phyloP scores from a whole-genome alignment of 2,113 vertebrate genomes.

The Oreochromis tanganicae region DNA sequence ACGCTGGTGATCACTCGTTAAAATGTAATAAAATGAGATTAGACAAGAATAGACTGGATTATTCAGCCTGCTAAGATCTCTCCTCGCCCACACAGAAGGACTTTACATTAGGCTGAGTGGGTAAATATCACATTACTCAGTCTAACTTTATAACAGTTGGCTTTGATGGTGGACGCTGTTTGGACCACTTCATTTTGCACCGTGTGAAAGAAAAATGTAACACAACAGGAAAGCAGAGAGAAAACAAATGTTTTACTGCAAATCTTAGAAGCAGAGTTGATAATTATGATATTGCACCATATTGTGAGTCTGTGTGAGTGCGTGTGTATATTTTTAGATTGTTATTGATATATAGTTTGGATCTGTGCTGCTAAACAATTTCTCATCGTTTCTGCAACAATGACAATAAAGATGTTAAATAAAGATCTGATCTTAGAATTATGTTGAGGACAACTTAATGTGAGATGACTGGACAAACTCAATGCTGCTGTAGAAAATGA shows the following conservation, averaged over 20 bases:
- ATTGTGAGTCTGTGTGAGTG: neutral
- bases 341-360: neutral
- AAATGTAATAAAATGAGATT: slow-evolving; percentile 39
- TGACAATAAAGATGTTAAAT: neutral
- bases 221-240: neutral
- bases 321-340: neutral
- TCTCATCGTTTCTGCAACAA: neutral
- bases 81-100: neutral
- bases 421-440: neutral
- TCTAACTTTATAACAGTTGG: neutral
- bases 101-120: slow-evolving; percentile 17
- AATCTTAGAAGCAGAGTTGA: neutral
- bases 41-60: slow-evolving; percentile 42
- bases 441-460: neutral
- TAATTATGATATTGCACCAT: neutral
- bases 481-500: neutral
- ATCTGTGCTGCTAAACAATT: neutral
- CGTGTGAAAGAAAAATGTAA: neutral
- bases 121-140: slow-evolving; percentile 38
- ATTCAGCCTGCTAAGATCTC: neutral
- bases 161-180: neutral
- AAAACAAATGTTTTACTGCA: neutral
- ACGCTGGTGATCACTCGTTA: neutral
- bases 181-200: neutral
- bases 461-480: neutral